Evolutionary conservation across 2,113 vertebrate species (phyloP).

Genomic region (Eupsittula cactorum): DNA sequence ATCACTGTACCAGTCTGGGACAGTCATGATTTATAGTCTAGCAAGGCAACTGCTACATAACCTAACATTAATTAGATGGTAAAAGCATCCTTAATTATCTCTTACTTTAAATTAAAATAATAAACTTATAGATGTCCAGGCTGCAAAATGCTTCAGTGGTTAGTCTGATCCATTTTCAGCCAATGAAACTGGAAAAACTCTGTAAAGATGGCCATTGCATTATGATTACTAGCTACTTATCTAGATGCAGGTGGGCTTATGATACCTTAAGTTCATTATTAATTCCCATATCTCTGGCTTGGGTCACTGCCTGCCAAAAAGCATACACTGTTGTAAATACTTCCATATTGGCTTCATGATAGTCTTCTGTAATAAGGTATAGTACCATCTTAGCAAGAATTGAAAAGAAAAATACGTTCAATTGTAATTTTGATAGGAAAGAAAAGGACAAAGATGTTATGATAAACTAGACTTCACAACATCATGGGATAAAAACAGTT

Average conservation of each 20-base stretch:
- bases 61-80: neutral
- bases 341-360: neutral
- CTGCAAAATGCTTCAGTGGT: neutral
- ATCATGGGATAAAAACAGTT: neutral
- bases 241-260: neutral
- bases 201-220: neutral
- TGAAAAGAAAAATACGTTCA: neutral
- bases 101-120: neutral
- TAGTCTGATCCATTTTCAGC: neutral
- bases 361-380: neutral
- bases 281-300: neutral
- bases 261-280: neutral
- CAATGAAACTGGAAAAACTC: neutral
- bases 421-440: neutral
- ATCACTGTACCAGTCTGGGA: slow-evolving; percentile 38
- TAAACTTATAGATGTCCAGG: neutral
- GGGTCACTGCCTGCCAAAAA: neutral
- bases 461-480: neutral
- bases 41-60: neutral
- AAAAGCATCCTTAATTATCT: neutral
- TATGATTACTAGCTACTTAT: neutral
- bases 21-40: neutral
- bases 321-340: neutral
- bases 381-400: neutral
- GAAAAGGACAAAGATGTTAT: neutral